Conservation (phyloP, 2,113 vertebrate species). For the Oreotrochilus melanogaster region DNA sequence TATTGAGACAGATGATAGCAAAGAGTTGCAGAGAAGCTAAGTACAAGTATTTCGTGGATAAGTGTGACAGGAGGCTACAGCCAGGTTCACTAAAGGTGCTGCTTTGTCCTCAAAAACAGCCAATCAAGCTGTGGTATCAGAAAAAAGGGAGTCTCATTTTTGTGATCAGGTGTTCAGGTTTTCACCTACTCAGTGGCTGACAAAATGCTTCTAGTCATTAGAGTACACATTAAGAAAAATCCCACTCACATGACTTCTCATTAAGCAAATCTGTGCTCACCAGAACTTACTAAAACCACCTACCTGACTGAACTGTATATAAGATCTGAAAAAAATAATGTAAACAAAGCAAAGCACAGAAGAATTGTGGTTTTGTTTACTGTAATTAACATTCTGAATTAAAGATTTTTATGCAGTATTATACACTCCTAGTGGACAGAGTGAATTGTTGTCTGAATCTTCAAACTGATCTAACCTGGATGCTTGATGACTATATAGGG, state of each 20-base stretch:
- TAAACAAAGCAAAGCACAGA: neutral
- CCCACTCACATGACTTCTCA: neutral
- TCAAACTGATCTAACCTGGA: slow-evolving; percentile 14
- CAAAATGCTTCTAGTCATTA: neutral
- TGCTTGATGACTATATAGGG: neutral
- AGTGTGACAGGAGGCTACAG: neutral
- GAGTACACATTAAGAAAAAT: neutral
- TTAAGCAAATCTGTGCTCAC: neutral
- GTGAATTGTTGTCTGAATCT: neutral
- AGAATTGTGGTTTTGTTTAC: neutral
- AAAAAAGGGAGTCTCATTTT: neutral
- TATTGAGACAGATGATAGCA: neutral
- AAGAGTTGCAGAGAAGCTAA: neutral
- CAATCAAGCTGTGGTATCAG: neutral
- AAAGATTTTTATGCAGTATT: neutral
- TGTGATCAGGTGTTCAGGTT: neutral
- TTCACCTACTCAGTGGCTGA: neutral
- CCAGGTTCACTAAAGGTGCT: neutral
- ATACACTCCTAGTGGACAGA: neutral
- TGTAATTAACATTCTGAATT: neutral
- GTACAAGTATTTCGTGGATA: neutral
- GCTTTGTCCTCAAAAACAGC: neutral
- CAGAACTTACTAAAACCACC: neutral
- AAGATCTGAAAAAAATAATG: neutral
- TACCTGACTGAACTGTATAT: neutral